Conservation (phyloP, 92 coral and sea anemone genomes). For the Epizoanthus ramosus region DNA sequence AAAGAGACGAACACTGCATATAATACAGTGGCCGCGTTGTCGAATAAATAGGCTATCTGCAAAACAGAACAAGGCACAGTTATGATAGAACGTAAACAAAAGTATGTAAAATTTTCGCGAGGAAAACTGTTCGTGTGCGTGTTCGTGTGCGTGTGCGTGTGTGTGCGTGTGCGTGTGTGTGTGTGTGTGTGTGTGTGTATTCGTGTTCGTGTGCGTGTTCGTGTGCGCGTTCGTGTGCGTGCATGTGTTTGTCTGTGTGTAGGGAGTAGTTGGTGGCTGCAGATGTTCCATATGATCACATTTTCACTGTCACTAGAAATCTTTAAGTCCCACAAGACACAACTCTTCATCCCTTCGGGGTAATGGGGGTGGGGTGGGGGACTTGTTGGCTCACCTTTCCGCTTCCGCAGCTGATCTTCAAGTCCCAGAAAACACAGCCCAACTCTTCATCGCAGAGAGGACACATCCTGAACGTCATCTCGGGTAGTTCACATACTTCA, state of each 20-base stretch:
- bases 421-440: conserved; percentile 84
- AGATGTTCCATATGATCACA: conserved; percentile 41
- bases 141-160: not conserved
- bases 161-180: too few relatives aligned
- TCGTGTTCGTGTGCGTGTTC: too few relatives aligned
- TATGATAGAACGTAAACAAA: conserved; percentile 5
- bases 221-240: not conserved
- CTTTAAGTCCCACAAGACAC: conserved; percentile 73
- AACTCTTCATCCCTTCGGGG: not conserved
- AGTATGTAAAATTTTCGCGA: not conserved
- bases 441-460: conserved; percentile 81
- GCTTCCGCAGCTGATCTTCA: conserved; percentile 74
- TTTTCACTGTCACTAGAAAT: conserved; percentile 82
- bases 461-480: conserved; percentile 82
- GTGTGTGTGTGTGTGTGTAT: too few relatives aligned
- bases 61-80: not conserved
- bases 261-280: not conserved
- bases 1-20: conserved; percentile 85
- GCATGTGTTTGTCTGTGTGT: not conserved
- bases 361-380: not conserved
- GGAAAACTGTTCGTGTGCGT: too few relatives aligned
- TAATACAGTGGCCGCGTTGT: conserved; percentile 85
- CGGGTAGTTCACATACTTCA: conserved; percentile 71
- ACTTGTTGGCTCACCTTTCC: conserved; percentile 60
- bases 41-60: conserved; percentile 84